These are phyloP conservation scores for Blastobasis adustella DNA, from an alignment of 2,888 invertebrate genomes.

Conservation along the genomic window DNA sequence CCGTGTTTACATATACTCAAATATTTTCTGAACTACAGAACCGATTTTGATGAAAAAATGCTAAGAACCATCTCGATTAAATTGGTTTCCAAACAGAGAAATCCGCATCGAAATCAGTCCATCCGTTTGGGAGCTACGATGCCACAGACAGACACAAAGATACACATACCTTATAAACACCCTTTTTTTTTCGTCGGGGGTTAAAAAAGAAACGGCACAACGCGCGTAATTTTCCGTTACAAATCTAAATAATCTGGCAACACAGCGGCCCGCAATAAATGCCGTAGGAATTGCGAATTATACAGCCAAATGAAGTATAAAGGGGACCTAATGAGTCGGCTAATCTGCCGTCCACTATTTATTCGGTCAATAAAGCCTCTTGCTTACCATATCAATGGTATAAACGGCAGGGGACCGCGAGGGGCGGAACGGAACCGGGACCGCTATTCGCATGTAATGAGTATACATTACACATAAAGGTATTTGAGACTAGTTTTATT, in stretches of 20 bases:
- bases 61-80: not conserved
- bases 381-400: conserved; percentile 49
- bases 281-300: conserved; percentile 17
- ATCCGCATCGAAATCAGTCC: too few species aligned
- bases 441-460: conserved; percentile 2
- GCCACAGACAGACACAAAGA: conserved; percentile 5
- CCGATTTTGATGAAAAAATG: not conserved
- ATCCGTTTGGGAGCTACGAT: not conserved
- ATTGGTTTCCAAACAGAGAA: too few species aligned
- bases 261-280: too few species aligned
- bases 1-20: too few species aligned
- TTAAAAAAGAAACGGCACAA: conserved; percentile 23
- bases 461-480: too few species aligned
- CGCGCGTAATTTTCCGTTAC: too few species aligned
- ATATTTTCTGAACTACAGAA: too few species aligned
- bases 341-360: conserved; percentile 35
- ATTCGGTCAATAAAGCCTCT: conserved; percentile 22
- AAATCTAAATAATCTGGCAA: too few species aligned
- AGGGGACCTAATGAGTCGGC: conserved; percentile 36
- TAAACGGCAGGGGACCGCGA: conserved; percentile 32
- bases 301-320: conserved; percentile 23
- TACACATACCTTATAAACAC: conserved; percentile 5
- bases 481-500: too few species aligned
- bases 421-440: conserved; percentile 16
- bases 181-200: conserved; percentile 8